Evolutionary conservation across 2,888 invertebrate species (phyloP).

Genomic region (Sphaerophoria taeniata): DNA sequence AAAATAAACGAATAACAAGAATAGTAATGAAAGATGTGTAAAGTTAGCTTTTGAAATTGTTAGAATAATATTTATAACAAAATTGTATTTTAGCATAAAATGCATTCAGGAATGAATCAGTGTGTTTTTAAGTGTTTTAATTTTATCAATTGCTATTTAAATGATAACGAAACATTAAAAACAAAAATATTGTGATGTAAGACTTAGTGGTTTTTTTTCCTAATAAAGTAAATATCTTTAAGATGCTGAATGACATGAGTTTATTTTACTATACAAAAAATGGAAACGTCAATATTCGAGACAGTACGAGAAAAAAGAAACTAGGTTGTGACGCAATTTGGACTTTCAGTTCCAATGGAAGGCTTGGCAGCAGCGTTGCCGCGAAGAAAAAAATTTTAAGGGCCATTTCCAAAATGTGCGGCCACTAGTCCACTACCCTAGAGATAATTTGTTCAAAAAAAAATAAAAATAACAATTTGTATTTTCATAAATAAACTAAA

Average conservation of each 20-base stretch:
- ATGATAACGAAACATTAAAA: constrained; percentile 29
- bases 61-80: constrained; percentile 61
- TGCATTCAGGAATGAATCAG: constrained; percentile 39
- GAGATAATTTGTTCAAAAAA: no score
- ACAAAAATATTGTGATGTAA: constrained; percentile 61
- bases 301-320: no score
- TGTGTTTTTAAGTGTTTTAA: constrained; percentile 54
- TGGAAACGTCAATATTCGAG: neutral
- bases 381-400: no score
- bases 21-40: neutral
- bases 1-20: constrained; percentile 39
- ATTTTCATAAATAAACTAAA: no score
- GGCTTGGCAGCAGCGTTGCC: no score
- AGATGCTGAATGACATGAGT: neutral
- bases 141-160: constrained; percentile 46
- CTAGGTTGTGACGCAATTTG: no score
- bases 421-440: no score
- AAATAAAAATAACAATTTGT: no score
- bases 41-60: constrained; percentile 43
- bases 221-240: constrained; percentile 36
- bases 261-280: neutral
- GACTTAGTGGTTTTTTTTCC: constrained; percentile 33
- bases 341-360: no score
- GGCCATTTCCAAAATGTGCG: no score
- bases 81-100: constrained; percentile 41